phyloP scores from a whole-genome alignment of 2,797 vertebrate genomes.

The Hydrophis major region DNA sequence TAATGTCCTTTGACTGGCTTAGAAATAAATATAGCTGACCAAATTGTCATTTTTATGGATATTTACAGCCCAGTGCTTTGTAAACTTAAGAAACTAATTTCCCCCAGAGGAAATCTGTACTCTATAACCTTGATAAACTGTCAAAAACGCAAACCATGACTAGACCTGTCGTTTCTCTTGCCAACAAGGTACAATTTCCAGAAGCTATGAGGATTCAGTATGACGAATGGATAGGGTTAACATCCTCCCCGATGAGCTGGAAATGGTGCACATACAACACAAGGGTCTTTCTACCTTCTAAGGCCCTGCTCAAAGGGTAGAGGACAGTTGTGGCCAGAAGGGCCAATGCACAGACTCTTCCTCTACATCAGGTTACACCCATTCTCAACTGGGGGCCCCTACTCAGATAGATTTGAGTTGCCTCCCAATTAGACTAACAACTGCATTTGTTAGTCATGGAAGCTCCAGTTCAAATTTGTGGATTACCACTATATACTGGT shows the following conservation, averaged over 20 bases:
- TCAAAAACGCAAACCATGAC: conserved; percentile 59
- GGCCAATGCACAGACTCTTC: background rate
- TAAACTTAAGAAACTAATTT: conserved; percentile 74
- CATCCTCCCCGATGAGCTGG: background rate
- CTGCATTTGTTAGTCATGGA: no score
- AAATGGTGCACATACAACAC: background rate
- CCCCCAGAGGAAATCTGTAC: conserved; percentile 72
- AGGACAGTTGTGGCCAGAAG: background rate
- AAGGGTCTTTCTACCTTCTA: background rate
- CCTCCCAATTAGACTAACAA: background rate
- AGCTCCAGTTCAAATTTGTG: no score
- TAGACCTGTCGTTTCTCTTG: conserved; percentile 52
- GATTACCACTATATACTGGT: background rate
- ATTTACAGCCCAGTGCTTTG: conserved; percentile 75
- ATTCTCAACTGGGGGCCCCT: background rate
- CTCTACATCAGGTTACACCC: background rate
- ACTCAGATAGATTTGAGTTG: background rate
- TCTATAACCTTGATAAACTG: conserved; percentile 70
- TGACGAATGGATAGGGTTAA: background rate
- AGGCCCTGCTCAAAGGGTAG: background rate
- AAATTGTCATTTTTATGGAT: conserved; percentile 76
- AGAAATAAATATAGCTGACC: conserved; percentile 72
- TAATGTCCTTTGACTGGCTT: conserved; percentile 69
- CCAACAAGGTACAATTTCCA: conserved; percentile 47
- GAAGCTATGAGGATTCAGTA: conserved; percentile 18